Evolutionary conservation across 1,140 invertebrate genomes (phyloP).

Genomic region (Tenebrio molitor): DNA sequence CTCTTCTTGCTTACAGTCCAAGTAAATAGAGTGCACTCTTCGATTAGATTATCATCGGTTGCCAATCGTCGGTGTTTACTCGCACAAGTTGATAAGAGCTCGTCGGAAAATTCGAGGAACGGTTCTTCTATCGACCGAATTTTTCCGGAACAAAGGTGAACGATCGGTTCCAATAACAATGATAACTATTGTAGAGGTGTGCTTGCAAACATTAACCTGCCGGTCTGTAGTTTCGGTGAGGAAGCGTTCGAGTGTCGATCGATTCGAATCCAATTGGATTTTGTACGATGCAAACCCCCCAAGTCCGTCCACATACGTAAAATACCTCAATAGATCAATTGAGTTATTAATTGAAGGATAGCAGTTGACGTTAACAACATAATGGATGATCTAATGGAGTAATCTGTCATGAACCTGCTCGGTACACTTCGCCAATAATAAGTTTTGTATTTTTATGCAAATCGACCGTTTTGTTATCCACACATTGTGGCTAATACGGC

Average conservation of each 20-base stretch:
- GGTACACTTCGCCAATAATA: background rate
- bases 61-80: background rate
- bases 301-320: background rate
- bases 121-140: background rate
- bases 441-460: no score
- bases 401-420: background rate
- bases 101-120: background rate
- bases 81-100: background rate
- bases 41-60: constrained; percentile 1
- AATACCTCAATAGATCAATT: background rate
- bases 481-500: no score
- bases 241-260: no score
- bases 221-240: background rate
- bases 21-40: background rate
- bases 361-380: constrained; percentile 19
- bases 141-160: constrained; percentile 20
- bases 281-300: background rate
- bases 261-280: background rate
- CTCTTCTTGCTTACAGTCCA: background rate
- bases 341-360: constrained; percentile 21
- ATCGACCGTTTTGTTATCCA: no score
- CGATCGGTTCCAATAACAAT: background rate
- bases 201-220: background rate
- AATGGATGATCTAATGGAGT: constrained; percentile 12
- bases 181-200: constrained; percentile 1